phyloP scores from a whole-genome alignment of 2,888 invertebrate genomes.

The Trichogramma evanescens region DNA sequence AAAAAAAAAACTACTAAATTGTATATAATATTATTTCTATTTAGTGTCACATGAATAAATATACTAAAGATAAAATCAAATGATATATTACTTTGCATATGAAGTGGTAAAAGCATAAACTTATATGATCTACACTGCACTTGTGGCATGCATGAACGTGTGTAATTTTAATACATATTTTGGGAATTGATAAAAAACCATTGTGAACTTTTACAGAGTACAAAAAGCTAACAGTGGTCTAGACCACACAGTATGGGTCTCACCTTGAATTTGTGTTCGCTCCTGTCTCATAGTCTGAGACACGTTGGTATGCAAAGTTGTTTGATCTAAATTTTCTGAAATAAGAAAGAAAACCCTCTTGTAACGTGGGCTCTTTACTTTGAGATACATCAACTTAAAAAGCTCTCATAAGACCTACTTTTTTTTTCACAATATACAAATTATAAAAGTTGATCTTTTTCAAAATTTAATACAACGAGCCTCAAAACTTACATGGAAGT shows the following conservation, averaged over 20 bases:
- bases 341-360: conserved; percentile 49
- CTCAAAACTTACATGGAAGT: not conserved
- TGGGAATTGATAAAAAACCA: conserved; percentile 32
- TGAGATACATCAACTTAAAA: conserved; percentile 16
- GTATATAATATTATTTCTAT: not conserved
- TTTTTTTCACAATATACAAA: not conserved
- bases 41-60: not conserved
- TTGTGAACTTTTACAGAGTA: conserved; percentile 37
- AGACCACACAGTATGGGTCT: conserved; percentile 47
- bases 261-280: conserved; percentile 54
- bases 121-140: conserved; percentile 38
- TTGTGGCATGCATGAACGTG: conserved; percentile 41
- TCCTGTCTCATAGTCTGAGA: conserved; percentile 55
- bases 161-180: conserved; percentile 25
- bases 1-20: not conserved
- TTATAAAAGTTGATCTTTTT: not conserved
- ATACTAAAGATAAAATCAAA: conserved; percentile 5
- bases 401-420: not conserved
- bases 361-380: conserved; percentile 32
- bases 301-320: conserved; percentile 53
- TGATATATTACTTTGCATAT: conserved; percentile 12
- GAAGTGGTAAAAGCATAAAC: conserved; percentile 37
- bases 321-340: conserved; percentile 56
- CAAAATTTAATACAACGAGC: conserved; percentile 20
- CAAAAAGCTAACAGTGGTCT: conserved; percentile 42